Conservation (phyloP, 2,797 vertebrate genomes). For the Danio kyathit region DNA sequence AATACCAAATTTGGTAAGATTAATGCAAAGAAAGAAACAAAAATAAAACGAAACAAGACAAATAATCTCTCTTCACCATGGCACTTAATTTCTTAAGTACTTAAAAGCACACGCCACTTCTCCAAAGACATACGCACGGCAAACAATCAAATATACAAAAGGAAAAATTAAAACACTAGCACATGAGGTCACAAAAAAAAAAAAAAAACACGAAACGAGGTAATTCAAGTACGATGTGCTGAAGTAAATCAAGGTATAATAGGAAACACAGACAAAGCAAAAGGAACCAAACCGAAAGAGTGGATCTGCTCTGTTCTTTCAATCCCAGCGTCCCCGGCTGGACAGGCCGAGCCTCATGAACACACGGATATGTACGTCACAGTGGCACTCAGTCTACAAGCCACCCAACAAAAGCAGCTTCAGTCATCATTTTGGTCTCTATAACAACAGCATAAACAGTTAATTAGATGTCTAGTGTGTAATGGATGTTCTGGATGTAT, state of each 20-base stretch:
- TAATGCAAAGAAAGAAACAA: conserved; percentile 69
- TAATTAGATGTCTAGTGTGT: conserved; percentile 56
- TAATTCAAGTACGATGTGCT: conserved; percentile 99
- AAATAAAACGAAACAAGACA: conserved; percentile 57
- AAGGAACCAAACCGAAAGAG: conserved; percentile 73
- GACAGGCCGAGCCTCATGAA: conserved; percentile 65
- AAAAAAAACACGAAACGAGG: conserved; percentile 80
- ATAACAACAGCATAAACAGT: conserved; percentile 66
- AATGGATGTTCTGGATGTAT: conserved; percentile 61
- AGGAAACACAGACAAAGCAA: conserved; percentile 75
- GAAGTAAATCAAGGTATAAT: conserved; percentile 80
- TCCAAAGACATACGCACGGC: conserved; percentile 44
- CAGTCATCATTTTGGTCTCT: conserved; percentile 68
- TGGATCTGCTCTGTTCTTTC: conserved; percentile 74
- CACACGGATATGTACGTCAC: conserved; percentile 60
- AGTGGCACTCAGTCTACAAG: conserved; percentile 56
- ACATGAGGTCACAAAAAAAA: conserved; percentile 91
- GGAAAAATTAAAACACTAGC: conserved; percentile 80
- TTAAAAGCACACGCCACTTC: conserved; percentile 63
- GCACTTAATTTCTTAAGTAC: conserved; percentile 70
- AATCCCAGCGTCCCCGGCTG: conserved; percentile 67
- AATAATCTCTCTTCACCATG: conserved; percentile 74
- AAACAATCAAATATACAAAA: conserved; percentile 58
- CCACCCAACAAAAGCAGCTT: conserved; percentile 65
- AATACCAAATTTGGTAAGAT: conserved; percentile 88